phyloP scores from a whole-genome alignment of 2,797 vertebrate species.

The Gymnothorax reevesii region DNA sequence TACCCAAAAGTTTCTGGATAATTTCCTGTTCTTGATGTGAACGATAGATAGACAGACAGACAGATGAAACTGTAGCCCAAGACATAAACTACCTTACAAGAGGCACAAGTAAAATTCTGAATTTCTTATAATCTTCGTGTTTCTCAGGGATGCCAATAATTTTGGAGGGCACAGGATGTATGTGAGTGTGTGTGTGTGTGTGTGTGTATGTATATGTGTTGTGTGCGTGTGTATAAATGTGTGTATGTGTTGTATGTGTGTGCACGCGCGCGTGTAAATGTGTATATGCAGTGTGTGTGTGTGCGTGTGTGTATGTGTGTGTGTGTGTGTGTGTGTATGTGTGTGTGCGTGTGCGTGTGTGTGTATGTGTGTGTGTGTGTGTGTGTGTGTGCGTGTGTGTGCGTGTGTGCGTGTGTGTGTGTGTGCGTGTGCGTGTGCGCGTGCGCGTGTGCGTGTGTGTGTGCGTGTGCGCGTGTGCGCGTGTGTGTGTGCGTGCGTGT shows the following conservation, averaged over 20 bases:
- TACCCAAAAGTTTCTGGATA: no score
- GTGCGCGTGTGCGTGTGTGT: neutral
- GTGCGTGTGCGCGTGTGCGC: neutral
- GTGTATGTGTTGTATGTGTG: neutral
- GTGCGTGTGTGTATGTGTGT: neutral
- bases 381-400: neutral
- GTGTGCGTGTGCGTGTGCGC: neutral
- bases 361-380: neutral
- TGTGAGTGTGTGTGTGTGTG: no score
- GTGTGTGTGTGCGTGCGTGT: neutral
- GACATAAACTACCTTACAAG: no score
- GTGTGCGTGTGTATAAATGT: neutral
- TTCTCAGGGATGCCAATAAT: no score
- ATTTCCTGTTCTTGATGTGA: no score
- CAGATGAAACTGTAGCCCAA: no score
- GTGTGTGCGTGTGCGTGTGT: neutral
- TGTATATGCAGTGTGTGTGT: neutral
- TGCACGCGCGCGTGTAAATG: neutral
- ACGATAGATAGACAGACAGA: no score
- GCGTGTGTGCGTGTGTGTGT: neutral
- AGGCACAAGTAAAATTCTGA: no score
- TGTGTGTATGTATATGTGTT: no score
- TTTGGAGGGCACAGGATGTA: no score
- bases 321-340: neutral
- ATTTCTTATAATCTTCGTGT: no score